Evolutionary conservation across 2,888 invertebrate genomes (phyloP).

Genomic region (Magallana nippona): DNA sequence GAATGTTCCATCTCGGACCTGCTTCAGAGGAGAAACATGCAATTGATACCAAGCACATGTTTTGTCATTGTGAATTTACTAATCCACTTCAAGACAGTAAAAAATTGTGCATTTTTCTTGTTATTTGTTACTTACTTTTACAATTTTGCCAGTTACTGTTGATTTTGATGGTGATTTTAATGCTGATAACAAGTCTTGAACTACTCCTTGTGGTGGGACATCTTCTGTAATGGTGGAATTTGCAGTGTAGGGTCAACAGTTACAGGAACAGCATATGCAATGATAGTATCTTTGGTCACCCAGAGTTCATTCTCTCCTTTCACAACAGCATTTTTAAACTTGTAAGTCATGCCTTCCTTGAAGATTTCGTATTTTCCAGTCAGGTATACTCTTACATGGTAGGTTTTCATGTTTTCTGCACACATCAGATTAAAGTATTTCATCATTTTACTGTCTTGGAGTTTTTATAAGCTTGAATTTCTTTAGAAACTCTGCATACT

Average conservation of each 20-base stretch:
- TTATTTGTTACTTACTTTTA: not conserved
- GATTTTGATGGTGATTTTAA: conserved; percentile 19
- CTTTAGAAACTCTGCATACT: conserved; percentile 6
- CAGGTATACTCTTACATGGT: conserved; percentile 16
- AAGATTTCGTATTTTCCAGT: not conserved
- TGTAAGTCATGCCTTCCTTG: conserved; percentile 11
- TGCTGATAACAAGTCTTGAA: not conserved
- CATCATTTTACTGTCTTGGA: conserved; percentile 2
- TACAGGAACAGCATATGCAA: not conserved
- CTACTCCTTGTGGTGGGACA: not conserved
- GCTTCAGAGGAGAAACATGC: conserved; percentile 19
- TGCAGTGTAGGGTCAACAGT: not conserved
- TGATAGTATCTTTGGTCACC: conserved; percentile 10
- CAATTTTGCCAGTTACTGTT: conserved; percentile 25
- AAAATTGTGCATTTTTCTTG: not conserved
- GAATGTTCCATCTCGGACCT: not conserved
- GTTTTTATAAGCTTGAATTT: conserved; percentile 21
- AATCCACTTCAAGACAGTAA: not conserved
- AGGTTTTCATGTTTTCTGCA: not conserved
- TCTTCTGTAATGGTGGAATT: not conserved
- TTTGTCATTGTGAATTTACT: not conserved
- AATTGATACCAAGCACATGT: not conserved
- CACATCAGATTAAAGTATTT: conserved; percentile 30
- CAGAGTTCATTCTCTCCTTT: not conserved
- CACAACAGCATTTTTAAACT: not conserved